phyloP scores from a whole-genome alignment of 2,797 vertebrate species.

The Onychomys torridus region DNA sequence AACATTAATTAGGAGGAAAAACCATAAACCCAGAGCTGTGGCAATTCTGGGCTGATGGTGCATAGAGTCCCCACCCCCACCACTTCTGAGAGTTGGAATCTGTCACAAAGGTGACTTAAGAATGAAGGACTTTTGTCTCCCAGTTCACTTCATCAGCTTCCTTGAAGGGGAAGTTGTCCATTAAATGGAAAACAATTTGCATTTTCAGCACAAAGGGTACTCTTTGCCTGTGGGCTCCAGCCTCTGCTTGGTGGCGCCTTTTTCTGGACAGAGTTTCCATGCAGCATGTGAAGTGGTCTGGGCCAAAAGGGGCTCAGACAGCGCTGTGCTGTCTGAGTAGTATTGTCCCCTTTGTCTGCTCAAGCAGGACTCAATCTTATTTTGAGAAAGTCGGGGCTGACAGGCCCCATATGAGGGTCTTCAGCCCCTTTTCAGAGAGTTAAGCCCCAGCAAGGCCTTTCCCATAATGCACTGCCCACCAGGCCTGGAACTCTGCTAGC shows the following conservation, averaged over 20 bases:
- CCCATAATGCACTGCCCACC: neutral
- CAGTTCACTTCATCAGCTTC: conserved; percentile 3
- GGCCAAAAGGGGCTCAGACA: conserved; percentile 12
- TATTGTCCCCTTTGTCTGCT: conserved; percentile 66
- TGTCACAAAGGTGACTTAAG: conserved; percentile 60
- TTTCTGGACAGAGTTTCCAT: conserved; percentile 53
- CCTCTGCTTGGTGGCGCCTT: conserved; percentile 46
- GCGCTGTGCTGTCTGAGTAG: neutral
- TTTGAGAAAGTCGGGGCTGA: conserved; percentile 57
- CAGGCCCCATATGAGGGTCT: neutral
- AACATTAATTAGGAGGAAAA: conserved; percentile 19
- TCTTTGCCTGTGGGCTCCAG: conserved; percentile 52
- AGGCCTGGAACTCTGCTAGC: neutral
- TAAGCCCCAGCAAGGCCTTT: conserved; percentile 9
- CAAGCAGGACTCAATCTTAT: conserved; percentile 50
- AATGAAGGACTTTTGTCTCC: conserved; percentile 72
- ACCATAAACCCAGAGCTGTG: neutral
- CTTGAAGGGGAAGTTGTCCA: neutral
- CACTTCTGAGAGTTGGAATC: conserved; percentile 39
- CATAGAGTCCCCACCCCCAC: neutral
- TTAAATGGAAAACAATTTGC: conserved; percentile 67
- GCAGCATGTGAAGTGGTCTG: conserved; percentile 62
- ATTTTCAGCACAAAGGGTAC: conserved; percentile 76
- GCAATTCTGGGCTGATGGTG: neutral
- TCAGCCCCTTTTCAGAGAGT: neutral